Conservation (phyloP, 2,888 invertebrate genomes). For the Dolomedes plantarius region DNA sequence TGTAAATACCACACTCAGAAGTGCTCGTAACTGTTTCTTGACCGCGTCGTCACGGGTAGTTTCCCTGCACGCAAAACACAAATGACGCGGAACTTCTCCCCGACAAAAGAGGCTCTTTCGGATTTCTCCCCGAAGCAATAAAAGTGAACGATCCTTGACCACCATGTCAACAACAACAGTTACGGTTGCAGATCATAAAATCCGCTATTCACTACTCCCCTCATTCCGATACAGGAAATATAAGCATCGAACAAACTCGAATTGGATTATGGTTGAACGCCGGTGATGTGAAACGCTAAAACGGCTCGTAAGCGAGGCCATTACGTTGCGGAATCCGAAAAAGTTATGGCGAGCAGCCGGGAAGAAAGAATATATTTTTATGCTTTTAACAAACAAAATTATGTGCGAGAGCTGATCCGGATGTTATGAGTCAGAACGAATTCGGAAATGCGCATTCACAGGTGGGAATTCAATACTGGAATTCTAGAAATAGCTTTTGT, state of each 20-base stretch:
- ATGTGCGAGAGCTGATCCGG: slow-evolving; percentile 21
- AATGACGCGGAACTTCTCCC: background rate
- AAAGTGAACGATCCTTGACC: slow-evolving; percentile 57
- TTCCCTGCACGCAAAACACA: background rate
- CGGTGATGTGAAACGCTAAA: slow-evolving; percentile 22
- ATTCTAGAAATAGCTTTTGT: background rate
- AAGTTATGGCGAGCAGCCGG: slow-evolving; percentile 24
- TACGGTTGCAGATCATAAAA: slow-evolving; percentile 44
- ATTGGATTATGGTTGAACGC: slow-evolving; percentile 1
- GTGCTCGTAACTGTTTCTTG: background rate
- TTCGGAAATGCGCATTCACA: slow-evolving; percentile 24
- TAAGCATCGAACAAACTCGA: slow-evolving; percentile 21
- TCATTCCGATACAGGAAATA: slow-evolving; percentile 32
- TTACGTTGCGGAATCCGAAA: slow-evolving; percentile 25
- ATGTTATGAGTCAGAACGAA: slow-evolving; percentile 52
- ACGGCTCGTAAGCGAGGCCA: slow-evolving; percentile 20
- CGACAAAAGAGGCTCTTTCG: background rate
- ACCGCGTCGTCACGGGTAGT: background rate
- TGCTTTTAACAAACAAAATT: slow-evolving; percentile 56
- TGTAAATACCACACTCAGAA: background rate
- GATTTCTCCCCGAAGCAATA: background rate
- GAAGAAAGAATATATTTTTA: slow-evolving; percentile 19
- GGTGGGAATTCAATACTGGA: background rate
- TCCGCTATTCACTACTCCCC: slow-evolving; percentile 3
- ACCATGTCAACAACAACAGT: slow-evolving; percentile 48